Evolutionary conservation across 2,113 vertebrate genomes (phyloP), one percentile per base, ranked within the genome.

Genomic region (Pipa parva): DNA sequence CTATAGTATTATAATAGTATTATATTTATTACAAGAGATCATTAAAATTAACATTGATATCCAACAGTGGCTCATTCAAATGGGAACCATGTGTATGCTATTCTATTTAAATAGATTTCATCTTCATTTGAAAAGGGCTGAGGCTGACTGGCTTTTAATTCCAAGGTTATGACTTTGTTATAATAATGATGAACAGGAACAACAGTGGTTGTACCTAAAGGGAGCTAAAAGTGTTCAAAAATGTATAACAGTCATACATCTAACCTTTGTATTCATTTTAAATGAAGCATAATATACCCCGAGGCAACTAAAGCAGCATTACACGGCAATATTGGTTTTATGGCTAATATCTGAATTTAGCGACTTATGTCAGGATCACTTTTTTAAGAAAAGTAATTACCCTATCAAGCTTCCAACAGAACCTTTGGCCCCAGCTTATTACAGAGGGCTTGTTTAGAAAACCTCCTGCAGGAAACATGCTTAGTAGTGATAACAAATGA

Each of bases 381-480:
- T 58, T 58, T 55, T 58, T 67, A 58, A 33, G 63, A 42, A 26
- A 58, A 67, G 21, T 58, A 67, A 67, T 67, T 58, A 55, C 29
- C 27, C 63, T 45, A 25, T 21, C 26, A 58, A 7, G 9, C 54
- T 58, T 20, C 63, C 18, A 58, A 9, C 22, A 21, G 46, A 54
- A 67, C 54, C 39, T 66, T 22, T 55, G 25, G 50, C 36, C 52
- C 63, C 39, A 58, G 33, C 22, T 58, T 54, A 58, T 67, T 67
- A 67, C 49, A 67, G 17, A 58, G 46, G 45, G 42, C 54, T n/a
- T 42, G 39, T 42, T 4, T 15, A 42, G 17, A 42, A 26, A 18
- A 56, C 10, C 52, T 28, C 27, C 26, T 17, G 2, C 18, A 11
- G 26, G 63, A 52, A 18, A 37, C 11, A 10, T 45, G 51, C 9